Percentiles rank a stretch among this genome's conserved stretches.
phyloP scores from a whole-genome alignment of 2,888 invertebrate species.

The Cryptocephalus primarius region DNA sequence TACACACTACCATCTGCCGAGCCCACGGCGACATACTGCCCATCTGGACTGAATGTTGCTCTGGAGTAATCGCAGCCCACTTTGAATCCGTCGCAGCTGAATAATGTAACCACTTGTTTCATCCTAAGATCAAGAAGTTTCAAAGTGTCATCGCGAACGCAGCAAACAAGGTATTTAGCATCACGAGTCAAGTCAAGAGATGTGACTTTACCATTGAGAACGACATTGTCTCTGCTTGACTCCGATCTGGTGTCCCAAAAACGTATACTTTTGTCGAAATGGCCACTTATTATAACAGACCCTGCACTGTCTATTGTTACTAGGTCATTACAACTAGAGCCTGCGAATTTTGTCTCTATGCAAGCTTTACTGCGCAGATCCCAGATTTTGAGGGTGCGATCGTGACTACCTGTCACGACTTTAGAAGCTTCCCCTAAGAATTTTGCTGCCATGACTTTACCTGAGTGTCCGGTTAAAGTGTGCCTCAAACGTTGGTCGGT shows the following conservation, averaged over 20 bases:
- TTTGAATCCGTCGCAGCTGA: constrained; percentile 89
- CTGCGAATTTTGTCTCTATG: constrained; percentile 88
- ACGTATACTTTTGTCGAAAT: constrained; percentile 93
- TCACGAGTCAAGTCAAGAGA: constrained; percentile 89
- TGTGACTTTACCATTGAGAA: constrained; percentile 87
- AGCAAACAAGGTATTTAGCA: constrained; percentile 82
- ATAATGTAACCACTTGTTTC: constrained; percentile 83
- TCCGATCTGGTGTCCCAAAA: constrained; percentile 95
- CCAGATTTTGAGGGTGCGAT: constrained; percentile 97
- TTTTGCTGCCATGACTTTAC: constrained; percentile 94
- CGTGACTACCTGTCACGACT: constrained; percentile 96
- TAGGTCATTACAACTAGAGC: constrained; percentile 93
- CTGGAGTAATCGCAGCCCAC: constrained; percentile 91
- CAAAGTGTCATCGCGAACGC: constrained; percentile 90
- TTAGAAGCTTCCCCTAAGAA: constrained; percentile 86
- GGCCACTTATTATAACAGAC: constrained; percentile 89
- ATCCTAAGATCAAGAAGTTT: constrained; percentile 89
- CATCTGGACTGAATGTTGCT: constrained; percentile 86
- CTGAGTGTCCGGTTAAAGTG: constrained; percentile 90
- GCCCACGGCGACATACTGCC: constrained; percentile 81
- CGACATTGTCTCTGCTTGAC: constrained; percentile 72
- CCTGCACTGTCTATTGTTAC: constrained; percentile 82
- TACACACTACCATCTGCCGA: constrained; percentile 84
- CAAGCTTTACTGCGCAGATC: constrained; percentile 88
- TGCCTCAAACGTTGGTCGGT: constrained; percentile 84